These are phyloP conservation scores for Corythoichthys intestinalis DNA, from an alignment of 2,113 vertebrate species.

Conservation along the genomic window DNA sequence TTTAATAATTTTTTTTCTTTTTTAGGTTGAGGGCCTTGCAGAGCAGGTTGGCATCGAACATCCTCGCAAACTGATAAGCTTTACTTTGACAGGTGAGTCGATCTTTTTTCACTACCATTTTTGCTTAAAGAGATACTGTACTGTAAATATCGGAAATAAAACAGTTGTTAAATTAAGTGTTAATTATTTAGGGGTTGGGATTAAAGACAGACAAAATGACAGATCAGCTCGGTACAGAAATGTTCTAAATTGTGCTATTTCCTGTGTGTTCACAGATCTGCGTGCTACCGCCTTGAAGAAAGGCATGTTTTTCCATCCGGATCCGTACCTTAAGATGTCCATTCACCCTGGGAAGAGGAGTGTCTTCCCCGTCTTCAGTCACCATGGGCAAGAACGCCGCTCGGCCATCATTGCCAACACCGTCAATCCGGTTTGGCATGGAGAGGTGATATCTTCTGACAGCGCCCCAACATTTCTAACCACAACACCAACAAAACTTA, in stretches of 20 bases:
- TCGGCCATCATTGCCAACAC: slow-evolving; percentile 97
- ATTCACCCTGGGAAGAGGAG: slow-evolving; percentile 97
- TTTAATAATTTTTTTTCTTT: not conserved
- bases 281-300: slow-evolving; percentile 93
- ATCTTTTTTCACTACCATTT: not conserved
- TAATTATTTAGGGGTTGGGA: too few relatives aligned
- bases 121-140: not conserved
- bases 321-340: slow-evolving; percentile 98
- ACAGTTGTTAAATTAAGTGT: too few relatives aligned
- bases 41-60: slow-evolving; percentile 85
- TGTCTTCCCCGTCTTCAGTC: slow-evolving; percentile 91
- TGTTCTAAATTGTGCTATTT: too few relatives aligned
- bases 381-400: slow-evolving; percentile 92
- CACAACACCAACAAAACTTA: not conserved
- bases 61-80: slow-evolving; percentile 90
- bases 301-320: slow-evolving; percentile 99
- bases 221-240: too few relatives aligned
- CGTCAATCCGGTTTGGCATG: slow-evolving; percentile 94
- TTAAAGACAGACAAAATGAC: too few relatives aligned
- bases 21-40: slow-evolving; percentile 82
- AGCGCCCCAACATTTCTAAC: not conserved
- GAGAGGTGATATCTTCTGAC: slow-evolving; percentile 78
- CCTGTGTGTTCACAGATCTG: slow-evolving; percentile 76
- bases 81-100: slow-evolving; percentile 87
- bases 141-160: too few relatives aligned